A percentile compares a stretch with the other conserved stretches of the same genome.
Evolutionary conservation across 1,140 invertebrate genomes (phyloP).

Genomic region (Papilio glaucus): DNA sequence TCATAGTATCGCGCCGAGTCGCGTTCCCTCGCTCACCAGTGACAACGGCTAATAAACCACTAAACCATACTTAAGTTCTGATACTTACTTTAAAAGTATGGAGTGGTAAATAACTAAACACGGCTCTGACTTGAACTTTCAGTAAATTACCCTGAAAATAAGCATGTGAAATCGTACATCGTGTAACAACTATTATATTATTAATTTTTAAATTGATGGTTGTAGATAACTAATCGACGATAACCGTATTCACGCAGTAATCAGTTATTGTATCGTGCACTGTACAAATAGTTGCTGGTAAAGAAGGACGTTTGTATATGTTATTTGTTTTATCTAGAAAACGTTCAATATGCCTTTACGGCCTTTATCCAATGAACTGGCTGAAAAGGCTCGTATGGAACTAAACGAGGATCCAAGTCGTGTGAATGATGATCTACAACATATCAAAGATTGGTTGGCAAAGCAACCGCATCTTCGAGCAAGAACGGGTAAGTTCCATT

Average conservation of each 20-base stretch:
- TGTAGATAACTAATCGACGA: conserved; percentile 7
- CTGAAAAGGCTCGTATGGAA: conserved; percentile 81
- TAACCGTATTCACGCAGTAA: not conserved
- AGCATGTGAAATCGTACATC: not conserved
- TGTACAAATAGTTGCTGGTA: not conserved
- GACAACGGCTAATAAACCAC: too few relatives aligned
- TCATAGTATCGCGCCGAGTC: too few relatives aligned
- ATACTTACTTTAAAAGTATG: too few relatives aligned
- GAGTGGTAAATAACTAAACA: too few relatives aligned
- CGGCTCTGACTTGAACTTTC: too few relatives aligned
- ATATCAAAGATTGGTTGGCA: conserved; percentile 85
- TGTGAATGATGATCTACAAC: conserved; percentile 82
- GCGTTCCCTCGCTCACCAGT: too few relatives aligned
- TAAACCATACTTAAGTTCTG: too few relatives aligned
- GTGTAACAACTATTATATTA: not conserved
- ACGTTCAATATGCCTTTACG: conserved; percentile 58
- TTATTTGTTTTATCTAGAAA: not conserved
- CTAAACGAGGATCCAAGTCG: conserved; percentile 85
- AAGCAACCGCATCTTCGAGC: conserved; percentile 85
- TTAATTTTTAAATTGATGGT: not conserved
- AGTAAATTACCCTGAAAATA: too few relatives aligned
- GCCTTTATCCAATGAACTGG: conserved; percentile 68
- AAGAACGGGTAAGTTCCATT: conserved; percentile 59
- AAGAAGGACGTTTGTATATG: not conserved
- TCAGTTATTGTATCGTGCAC: not conserved